These are phyloP conservation scores for Halichoeres trimaculatus DNA, from an alignment of 2,113 vertebrate species.

Conservation along the genomic window DNA sequence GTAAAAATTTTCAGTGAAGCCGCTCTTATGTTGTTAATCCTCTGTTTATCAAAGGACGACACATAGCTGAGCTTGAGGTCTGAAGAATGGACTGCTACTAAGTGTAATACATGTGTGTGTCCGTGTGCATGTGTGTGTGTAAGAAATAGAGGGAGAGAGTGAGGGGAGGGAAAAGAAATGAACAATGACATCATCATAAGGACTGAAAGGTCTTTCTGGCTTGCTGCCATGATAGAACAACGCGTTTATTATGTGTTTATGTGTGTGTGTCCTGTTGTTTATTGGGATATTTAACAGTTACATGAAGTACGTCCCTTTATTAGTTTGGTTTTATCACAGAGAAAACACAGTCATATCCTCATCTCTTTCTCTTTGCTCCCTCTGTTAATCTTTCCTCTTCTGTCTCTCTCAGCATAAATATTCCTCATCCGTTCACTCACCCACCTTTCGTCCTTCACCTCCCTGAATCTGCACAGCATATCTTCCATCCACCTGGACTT, in stretches of 20 bases:
- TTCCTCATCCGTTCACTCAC: not conserved
- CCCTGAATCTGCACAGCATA: constrained; percentile 19
- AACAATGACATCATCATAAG: constrained; percentile 69
- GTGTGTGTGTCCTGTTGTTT: not conserved
- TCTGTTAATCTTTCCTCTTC: constrained; percentile 17
- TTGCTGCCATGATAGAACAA: constrained; percentile 38
- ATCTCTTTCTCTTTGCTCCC: not conserved
- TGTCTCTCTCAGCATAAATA: not conserved
- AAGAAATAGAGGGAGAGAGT: not conserved
- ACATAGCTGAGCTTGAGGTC: constrained; percentile 4
- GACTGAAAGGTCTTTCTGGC: constrained; percentile 59
- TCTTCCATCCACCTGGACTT: constrained; percentile 7
- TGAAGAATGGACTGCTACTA: constrained; percentile 10
- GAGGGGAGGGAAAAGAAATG: not conserved
- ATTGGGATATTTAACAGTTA: constrained; percentile 16
- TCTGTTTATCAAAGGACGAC: constrained; percentile 10
- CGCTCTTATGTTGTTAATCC: constrained; percentile 2
- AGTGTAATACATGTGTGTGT: constrained; percentile 19
- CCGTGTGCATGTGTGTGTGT: constrained; percentile 12
- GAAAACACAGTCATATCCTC: not conserved
- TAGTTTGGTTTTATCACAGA: too few relatives aligned
- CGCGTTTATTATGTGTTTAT: constrained; percentile 1
- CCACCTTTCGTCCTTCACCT: constrained; percentile 35
- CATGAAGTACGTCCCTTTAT: too few relatives aligned
- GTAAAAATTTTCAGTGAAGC: constrained; percentile 7